Conservation (phyloP, 2,888 invertebrate species). For the Morinoia aosen region DNA sequence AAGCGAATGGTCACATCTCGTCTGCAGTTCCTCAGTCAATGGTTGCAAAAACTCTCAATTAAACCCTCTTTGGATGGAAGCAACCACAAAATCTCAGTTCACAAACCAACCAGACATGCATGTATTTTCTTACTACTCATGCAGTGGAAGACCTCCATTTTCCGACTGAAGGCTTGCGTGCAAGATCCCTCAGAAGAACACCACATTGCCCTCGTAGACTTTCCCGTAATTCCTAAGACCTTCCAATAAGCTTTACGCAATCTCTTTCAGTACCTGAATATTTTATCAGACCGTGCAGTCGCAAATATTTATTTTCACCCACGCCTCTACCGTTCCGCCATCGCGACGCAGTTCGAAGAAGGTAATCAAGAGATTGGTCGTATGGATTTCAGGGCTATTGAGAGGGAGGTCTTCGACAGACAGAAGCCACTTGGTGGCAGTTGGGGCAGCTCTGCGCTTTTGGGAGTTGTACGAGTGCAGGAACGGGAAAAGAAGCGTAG, state of each 20-base stretch:
- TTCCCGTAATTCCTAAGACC: not conserved
- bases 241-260: not conserved
- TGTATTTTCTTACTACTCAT: not conserved
- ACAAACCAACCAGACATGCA: not conserved
- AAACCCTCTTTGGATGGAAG: not conserved
- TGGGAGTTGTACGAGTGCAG: not conserved
- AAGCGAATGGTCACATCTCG: not conserved
- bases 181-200: not conserved
- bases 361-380: conserved; percentile 12
- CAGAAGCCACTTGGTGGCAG: not conserved
- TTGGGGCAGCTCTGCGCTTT: not conserved
- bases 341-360: not conserved
- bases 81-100: not conserved
- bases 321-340: not conserved
- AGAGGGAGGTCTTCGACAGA: not conserved
- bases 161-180: not conserved
- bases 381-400: not conserved
- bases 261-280: not conserved
- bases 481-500: not conserved
- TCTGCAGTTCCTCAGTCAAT: not conserved
- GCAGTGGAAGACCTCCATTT: not conserved
- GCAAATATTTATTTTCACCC: not conserved
- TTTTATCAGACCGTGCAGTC: not conserved
- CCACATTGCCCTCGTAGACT: not conserved
- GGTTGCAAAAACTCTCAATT: not conserved